Conservation (phyloP, 2,888 invertebrate species). For the Pammene aurita region DNA sequence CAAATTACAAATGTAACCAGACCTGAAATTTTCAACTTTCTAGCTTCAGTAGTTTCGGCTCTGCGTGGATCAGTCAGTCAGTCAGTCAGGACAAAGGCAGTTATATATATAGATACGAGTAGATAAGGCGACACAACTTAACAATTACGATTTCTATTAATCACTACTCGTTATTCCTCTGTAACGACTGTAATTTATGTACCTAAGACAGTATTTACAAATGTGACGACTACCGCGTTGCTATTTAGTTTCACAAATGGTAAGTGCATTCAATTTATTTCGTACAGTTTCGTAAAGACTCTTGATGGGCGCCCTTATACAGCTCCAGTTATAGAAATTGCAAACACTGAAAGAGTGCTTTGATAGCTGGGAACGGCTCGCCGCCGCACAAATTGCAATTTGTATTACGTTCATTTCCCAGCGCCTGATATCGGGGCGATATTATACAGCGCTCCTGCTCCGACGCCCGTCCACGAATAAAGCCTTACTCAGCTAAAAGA, state of each 20-base stretch:
- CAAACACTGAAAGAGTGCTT: constrained; percentile 53
- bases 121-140: too few relatives aligned
- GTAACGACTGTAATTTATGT: too few relatives aligned
- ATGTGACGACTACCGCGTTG: not conserved
- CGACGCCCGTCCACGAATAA: constrained; percentile 34
- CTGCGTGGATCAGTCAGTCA: too few relatives aligned
- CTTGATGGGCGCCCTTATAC: constrained; percentile 38
- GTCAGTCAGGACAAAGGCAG: too few relatives aligned
- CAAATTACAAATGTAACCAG: too few relatives aligned
- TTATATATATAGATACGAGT: too few relatives aligned
- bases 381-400: constrained; percentile 53
- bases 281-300: constrained; percentile 24
- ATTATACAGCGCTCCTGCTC: constrained; percentile 34
- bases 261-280: constrained; percentile 33
- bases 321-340: constrained; percentile 53
- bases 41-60: too few relatives aligned
- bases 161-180: too few relatives aligned
- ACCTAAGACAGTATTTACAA: too few relatives aligned
- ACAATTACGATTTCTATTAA: too few relatives aligned
- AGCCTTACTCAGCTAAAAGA: constrained; percentile 41
- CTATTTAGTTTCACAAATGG: constrained; percentile 11
- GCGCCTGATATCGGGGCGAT: constrained; percentile 42
- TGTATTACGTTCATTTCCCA: constrained; percentile 53
- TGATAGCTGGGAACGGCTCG: constrained; percentile 48
- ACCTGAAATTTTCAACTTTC: too few relatives aligned